Percentiles rank a stretch among this genome's conserved stretches.
Conservation (phyloP, 2,113 vertebrate species). For the Anolis carolinensis region DNA sequence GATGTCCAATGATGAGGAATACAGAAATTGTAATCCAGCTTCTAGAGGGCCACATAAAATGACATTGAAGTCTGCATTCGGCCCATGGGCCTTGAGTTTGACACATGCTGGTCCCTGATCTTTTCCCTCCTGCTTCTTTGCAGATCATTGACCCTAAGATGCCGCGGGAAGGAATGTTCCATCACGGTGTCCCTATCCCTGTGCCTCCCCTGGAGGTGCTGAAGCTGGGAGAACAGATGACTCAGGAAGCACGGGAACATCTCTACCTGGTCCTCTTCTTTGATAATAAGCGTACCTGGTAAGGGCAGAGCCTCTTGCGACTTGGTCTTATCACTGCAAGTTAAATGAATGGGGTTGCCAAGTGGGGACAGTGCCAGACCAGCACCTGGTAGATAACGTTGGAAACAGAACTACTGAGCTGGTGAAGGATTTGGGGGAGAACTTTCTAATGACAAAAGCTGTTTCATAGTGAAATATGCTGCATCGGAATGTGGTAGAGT, state of each 20-base stretch:
- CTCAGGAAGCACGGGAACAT: conserved; percentile 96
- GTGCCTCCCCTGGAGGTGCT: conserved; percentile 96
- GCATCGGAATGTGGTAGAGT: too few species aligned
- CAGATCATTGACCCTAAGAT: conserved; percentile 99
- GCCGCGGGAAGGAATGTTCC: conserved; percentile 97
- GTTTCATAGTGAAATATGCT: too few species aligned
- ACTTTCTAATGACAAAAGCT: too few species aligned
- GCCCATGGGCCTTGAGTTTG: too few species aligned
- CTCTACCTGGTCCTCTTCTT: conserved; percentile 99
- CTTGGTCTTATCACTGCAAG: background rate
- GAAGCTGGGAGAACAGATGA: conserved; percentile 98
- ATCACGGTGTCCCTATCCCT: conserved; percentile 94
- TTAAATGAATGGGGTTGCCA: background rate
- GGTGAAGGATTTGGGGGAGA: background rate
- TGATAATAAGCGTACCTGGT: conserved; percentile 99
- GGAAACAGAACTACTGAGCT: too few species aligned
- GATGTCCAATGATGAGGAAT: too few species aligned
- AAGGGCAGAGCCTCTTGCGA: conserved; percentile 55
- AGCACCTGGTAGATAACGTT: too few species aligned
- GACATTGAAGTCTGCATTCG: too few species aligned
- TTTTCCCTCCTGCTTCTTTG: background rate
- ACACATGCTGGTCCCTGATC: background rate
- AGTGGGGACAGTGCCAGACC: background rate
- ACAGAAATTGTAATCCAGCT: too few species aligned
- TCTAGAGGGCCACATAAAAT: too few species aligned